These are phyloP conservation scores for Scaptodrosophila latifasciaeformis DNA, from an alignment of 2,888 invertebrate species.

Conservation along the genomic window DNA sequence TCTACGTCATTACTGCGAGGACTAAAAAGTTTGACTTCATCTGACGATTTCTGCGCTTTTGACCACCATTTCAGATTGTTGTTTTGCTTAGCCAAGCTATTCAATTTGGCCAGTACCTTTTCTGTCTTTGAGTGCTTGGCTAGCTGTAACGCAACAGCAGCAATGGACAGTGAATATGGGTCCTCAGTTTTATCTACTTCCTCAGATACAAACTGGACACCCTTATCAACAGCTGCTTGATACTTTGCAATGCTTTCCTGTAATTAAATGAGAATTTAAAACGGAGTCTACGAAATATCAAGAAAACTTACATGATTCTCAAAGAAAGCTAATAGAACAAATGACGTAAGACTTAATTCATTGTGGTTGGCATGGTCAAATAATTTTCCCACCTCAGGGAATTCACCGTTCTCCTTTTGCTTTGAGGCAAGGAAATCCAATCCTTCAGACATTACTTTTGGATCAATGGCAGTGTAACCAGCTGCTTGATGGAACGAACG, in stretches of 20 bases:
- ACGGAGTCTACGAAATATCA: not conserved
- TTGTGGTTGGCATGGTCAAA: slow-evolving; percentile 79
- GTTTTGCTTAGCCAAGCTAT: slow-evolving; percentile 75
- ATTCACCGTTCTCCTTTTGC: slow-evolving; percentile 85
- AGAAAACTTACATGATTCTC: slow-evolving; percentile 78
- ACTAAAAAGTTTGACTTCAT: not conserved
- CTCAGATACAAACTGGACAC: slow-evolving; percentile 83
- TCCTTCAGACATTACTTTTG: slow-evolving; percentile 80
- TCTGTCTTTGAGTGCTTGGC: slow-evolving; percentile 84
- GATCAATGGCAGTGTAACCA: slow-evolving; percentile 83
- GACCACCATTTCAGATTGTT: slow-evolving; percentile 87
- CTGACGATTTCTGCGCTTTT: slow-evolving; percentile 75
- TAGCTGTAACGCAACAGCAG: slow-evolving; percentile 84
- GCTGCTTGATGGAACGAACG: slow-evolving; percentile 85
- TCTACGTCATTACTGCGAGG: slow-evolving; percentile 84
- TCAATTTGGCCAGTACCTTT: slow-evolving; percentile 78
- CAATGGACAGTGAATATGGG: slow-evolving; percentile 85
- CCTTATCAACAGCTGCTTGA: slow-evolving; percentile 83
- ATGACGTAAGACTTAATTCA: slow-evolving; percentile 87
- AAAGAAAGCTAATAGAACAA: slow-evolving; percentile 83
- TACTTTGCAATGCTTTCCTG: slow-evolving; percentile 74
- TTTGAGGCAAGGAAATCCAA: slow-evolving; percentile 82
- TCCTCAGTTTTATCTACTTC: slow-evolving; percentile 81
- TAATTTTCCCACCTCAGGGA: slow-evolving; percentile 87
- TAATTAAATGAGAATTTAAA: not conserved